Evolutionary conservation across 2,888 invertebrate genomes (phyloP).

Genomic region (Sabellastarte sp.): DNA sequence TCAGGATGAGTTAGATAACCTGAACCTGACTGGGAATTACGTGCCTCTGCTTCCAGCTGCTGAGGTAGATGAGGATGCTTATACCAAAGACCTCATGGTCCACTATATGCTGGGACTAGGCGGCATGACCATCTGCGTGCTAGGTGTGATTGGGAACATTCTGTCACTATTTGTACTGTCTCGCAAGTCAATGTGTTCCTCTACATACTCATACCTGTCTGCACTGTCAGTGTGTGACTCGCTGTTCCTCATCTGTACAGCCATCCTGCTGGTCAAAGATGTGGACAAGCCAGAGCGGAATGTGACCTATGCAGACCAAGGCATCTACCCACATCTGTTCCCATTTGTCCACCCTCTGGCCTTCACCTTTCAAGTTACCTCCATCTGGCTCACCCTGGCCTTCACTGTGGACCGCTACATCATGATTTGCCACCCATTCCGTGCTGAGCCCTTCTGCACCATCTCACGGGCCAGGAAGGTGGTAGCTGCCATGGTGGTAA

Average conservation of each 20-base stretch:
- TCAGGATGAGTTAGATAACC: no score
- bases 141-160: slow-evolving; percentile 55
- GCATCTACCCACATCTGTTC: slow-evolving; percentile 45
- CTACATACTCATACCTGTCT: slow-evolving; percentile 56
- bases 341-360: slow-evolving; percentile 53
- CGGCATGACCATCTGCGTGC: slow-evolving; percentile 47
- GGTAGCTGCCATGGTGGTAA: slow-evolving; percentile 39
- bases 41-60: no score
- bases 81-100: slow-evolving; percentile 32
- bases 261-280: slow-evolving; percentile 47
- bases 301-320: slow-evolving; percentile 27
- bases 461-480: slow-evolving; percentile 46
- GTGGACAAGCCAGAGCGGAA: slow-evolving; percentile 23
- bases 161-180: slow-evolving; percentile 53
- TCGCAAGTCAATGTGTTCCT: slow-evolving; percentile 47
- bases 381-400: slow-evolving; percentile 56
- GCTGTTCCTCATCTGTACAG: slow-evolving; percentile 48
- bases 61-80: slow-evolving; percentile 5
- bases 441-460: slow-evolving; percentile 51
- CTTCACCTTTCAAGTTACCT: slow-evolving; percentile 55
- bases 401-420: slow-evolving; percentile 59
- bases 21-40: no score
- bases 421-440: slow-evolving; percentile 59
- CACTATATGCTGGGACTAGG: slow-evolving; percentile 56
- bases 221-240: slow-evolving; percentile 55